Conservation (phyloP, 2,888 invertebrate species). For the Dryocosmus kuriphilus region DNA sequence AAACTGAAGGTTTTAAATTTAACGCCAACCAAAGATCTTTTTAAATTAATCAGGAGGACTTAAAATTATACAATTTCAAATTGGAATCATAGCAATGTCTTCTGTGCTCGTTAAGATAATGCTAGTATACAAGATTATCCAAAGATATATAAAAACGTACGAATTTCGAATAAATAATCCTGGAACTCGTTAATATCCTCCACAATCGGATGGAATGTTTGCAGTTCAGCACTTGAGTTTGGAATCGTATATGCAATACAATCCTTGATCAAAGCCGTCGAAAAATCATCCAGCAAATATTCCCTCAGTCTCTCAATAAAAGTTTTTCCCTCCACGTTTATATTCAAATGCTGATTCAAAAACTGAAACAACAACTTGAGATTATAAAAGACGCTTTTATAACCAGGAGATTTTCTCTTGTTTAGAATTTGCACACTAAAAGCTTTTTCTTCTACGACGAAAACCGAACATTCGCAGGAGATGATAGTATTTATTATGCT, state of each 20-base stretch:
- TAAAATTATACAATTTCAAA: too few relatives aligned
- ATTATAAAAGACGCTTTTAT: slow-evolving; percentile 81
- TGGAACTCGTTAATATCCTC: slow-evolving; percentile 84
- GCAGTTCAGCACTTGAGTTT: slow-evolving; percentile 84
- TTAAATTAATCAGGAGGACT: too few relatives aligned
- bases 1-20: too few relatives aligned
- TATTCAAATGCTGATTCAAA: slow-evolving; percentile 80
- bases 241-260: slow-evolving; percentile 89
- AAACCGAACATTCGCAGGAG: slow-evolving; percentile 77
- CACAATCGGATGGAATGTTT: slow-evolving; percentile 83
- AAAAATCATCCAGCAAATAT: slow-evolving; percentile 80
- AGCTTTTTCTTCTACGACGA: slow-evolving; percentile 74
- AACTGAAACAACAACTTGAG: slow-evolving; percentile 81
- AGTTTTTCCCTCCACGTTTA: slow-evolving; percentile 76
- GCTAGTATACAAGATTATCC: neutral
- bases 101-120: too few relatives aligned
- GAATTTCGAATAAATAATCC: slow-evolving; percentile 80
- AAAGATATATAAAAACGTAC: slow-evolving; percentile 55
- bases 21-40: too few relatives aligned
- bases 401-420: slow-evolving; percentile 76
- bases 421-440: slow-evolving; percentile 77
- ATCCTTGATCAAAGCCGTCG: slow-evolving; percentile 84
- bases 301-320: slow-evolving; percentile 80
- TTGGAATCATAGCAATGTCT: too few relatives aligned
- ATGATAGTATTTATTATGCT: slow-evolving; percentile 82